Percentiles rank a stretch among this genome's conserved stretches.
These are phyloP conservation scores for Stenoptilia bipunctidactyla DNA, from an alignment of 2,888 invertebrate genomes.

Conservation along the genomic window DNA sequence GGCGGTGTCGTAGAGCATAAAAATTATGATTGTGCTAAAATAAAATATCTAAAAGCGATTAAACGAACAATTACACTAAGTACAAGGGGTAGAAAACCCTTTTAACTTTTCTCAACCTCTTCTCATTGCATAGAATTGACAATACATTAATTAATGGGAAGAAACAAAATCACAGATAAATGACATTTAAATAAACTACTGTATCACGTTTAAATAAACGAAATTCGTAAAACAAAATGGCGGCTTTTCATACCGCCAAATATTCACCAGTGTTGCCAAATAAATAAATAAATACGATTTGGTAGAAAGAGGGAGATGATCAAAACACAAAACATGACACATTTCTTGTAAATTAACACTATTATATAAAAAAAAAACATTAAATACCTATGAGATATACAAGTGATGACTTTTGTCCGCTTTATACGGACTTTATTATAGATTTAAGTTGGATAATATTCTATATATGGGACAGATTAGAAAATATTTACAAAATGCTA, in stretches of 20 bases:
- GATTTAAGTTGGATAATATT: conserved; percentile 55
- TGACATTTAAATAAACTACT: not conserved
- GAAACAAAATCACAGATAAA: conserved; percentile 37
- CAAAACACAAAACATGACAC: conserved; percentile 51
- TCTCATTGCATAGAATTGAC: conserved; percentile 30
- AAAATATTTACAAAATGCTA: conserved; percentile 66
- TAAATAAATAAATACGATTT: conserved; percentile 21
- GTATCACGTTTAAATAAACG: not conserved
- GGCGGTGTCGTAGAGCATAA: conserved; percentile 28
- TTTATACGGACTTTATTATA: conserved; percentile 30
- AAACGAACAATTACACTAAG: conserved; percentile 43
- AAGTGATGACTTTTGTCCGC: conserved; percentile 57
- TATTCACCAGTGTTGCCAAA: conserved; percentile 32
- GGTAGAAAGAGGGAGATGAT: conserved; percentile 37
- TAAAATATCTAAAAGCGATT: conserved; percentile 29
- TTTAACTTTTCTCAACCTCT: conserved; percentile 26
- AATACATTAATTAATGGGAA: conserved; percentile 24
- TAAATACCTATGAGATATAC: conserved; percentile 69
- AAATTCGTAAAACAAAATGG: too few relatives aligned
- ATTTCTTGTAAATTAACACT: conserved; percentile 53
- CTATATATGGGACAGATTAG: conserved; percentile 49
- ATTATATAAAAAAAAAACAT: conserved; percentile 45
- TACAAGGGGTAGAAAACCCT: conserved; percentile 23
- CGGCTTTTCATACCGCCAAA: too few relatives aligned
- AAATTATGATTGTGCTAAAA: conserved; percentile 40